phyloP scores from a whole-genome alignment of 2,797 vertebrate genomes.

The Sebastes dallii region DNA sequence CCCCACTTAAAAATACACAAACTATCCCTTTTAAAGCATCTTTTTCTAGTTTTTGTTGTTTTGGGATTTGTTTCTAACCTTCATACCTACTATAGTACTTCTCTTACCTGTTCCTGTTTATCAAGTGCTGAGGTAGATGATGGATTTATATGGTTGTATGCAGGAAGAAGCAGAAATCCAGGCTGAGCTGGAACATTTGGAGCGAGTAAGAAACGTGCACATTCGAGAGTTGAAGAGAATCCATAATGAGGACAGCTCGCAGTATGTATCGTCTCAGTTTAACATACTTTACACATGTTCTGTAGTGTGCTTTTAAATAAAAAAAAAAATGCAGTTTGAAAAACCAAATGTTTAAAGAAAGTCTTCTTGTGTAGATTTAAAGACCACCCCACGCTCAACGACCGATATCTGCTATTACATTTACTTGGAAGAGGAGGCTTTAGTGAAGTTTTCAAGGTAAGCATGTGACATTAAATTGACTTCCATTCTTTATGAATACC shows the following conservation, averaged over 20 bases:
- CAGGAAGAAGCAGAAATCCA: constrained; percentile 99
- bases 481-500: background rate
- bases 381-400: constrained; percentile 98
- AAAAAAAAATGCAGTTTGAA: background rate
- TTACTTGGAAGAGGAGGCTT: constrained; percentile 97
- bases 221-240: constrained; percentile 99
- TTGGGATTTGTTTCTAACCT: background rate
- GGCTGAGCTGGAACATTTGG: constrained; percentile 94
- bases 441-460: constrained; percentile 99
- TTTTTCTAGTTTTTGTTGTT: background rate
- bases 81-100: background rate
- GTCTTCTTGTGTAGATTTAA: constrained; percentile 86
- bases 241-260: constrained; percentile 98
- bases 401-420: constrained; percentile 94
- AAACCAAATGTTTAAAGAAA: background rate
- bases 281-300: background rate
- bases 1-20: fast-evolving
- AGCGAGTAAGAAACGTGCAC: constrained; percentile 97
- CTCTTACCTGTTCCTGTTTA: background rate
- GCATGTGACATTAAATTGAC: background rate
- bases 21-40: background rate
- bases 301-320: background rate
- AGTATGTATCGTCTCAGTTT: constrained; percentile 80
- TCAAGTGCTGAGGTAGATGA: background rate
- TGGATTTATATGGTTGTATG: background rate